Base-by-base conservation (phyloP, 1,140 invertebrate species). In the Drosophila serrata region DNA sequence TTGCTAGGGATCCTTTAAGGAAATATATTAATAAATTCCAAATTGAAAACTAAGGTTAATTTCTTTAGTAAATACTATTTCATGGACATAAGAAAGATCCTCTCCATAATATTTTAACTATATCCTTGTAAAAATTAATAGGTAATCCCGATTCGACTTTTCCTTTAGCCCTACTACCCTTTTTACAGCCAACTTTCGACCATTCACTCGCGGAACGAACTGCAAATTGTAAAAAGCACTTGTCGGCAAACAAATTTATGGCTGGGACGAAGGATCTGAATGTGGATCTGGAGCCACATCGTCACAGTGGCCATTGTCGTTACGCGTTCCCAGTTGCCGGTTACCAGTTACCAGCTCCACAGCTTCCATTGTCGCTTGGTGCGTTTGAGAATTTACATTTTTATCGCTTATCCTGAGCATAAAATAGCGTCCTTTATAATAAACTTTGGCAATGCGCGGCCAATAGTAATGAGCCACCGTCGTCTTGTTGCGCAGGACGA, bases 391-490 rank as follows among this genome's bases (percentile, higher is more conserved):
- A 95, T 96, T 97, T 95, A 98, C 98, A 94, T 98, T 98, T 94
- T 99, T 99, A 93, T 99, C 98, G 82, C 96, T 96, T 59, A 99
- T 98, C 87, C 97, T 95, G 42, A 99, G 94, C 96, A 99, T 99
- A 93, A 99, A 99, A 93, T 98, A 98, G 93, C 97, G 96, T 87
- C 97, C 97, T 94, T 99, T 99, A 93, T 98, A 98, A 93, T 98
- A 98, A 79, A 99, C 96, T 94, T 99, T 99, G 69, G 96, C 97
- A 88, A 99, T 99, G 92, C 98, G 95, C 48, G 98, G 98, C 99
- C 99, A 99, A 93, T 99, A 99, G 94, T 99, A 99, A 93, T 99
- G 98, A 76, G 98, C 99, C 80, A 99, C 99, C 94, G 99, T 99
- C 92, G 96, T 97, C 93, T 97, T 97, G 91, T 98, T 98, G 80